Percentiles rank a stretch among this genome's conserved stretches.
Evolutionary conservation across 92 coral and sea anemone species (phyloP).

Genomic region (Pocillopora meandrina): DNA sequence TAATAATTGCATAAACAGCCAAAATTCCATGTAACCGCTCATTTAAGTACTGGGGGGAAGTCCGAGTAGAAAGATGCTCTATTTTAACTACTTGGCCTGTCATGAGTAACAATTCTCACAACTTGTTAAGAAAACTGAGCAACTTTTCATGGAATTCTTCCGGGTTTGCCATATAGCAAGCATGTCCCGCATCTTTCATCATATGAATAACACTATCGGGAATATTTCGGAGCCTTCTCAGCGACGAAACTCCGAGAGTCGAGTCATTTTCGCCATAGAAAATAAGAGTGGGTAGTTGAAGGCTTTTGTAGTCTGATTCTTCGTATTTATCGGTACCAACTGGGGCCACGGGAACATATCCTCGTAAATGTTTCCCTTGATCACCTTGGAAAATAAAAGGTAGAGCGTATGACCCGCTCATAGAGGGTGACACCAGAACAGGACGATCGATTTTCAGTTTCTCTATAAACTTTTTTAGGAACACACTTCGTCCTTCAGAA

Average conservation of each 20-base stretch:
- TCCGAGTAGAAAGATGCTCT: too few relatives aligned
- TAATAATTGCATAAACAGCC: too few relatives aligned
- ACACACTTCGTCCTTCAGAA: conserved; percentile 54
- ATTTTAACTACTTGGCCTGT: too few relatives aligned
- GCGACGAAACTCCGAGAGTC: conserved; percentile 49
- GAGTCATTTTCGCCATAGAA: conserved; percentile 77
- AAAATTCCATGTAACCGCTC: too few relatives aligned
- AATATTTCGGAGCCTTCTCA: conserved; percentile 65
- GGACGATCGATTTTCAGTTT: conserved; percentile 54
- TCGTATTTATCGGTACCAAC: conserved; percentile 64
- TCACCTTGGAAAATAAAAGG: conserved; percentile 71
- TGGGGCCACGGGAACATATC: conserved; percentile 84
- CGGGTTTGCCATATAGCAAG: conserved; percentile 81
- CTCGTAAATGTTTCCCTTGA: conserved; percentile 56
- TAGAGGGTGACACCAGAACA: conserved; percentile 80
- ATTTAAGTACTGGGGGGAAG: too few relatives aligned
- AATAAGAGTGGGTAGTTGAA: conserved; percentile 67
- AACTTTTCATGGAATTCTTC: conserved; percentile 76
- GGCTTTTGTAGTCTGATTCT: conserved; percentile 53
- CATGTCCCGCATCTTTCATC: conserved; percentile 81
- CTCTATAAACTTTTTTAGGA: conserved; percentile 53
- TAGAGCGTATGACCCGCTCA: conserved; percentile 83
- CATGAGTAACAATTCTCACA: neutral
- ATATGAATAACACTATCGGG: conserved; percentile 61
- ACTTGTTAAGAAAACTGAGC: conserved; percentile 62